Evolutionary conservation across 2,888 invertebrate genomes (phyloP).

Genomic region (Mimumesa dahlbomi): DNA sequence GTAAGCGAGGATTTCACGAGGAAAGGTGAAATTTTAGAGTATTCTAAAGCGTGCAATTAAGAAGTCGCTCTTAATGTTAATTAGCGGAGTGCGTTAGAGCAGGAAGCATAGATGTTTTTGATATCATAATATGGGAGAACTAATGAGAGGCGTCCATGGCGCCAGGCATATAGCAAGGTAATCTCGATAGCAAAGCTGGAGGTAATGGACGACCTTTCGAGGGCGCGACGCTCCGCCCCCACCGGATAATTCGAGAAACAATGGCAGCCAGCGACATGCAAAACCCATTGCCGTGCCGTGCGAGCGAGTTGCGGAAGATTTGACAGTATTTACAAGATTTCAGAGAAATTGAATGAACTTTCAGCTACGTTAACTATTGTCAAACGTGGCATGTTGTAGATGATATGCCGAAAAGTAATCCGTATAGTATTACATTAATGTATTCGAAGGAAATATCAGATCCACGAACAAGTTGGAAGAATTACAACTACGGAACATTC

Average conservation of each 20-base stretch:
- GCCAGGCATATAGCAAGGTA: slow-evolving; percentile 39
- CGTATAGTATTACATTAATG: too few species aligned
- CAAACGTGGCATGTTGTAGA: too few species aligned
- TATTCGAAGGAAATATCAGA: too few species aligned
- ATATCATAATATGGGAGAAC: slow-evolving; percentile 10
- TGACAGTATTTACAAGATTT: slow-evolving; percentile 88
- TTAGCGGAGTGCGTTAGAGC: neutral
- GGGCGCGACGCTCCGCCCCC: slow-evolving; percentile 79
- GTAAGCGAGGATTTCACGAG: too few species aligned
- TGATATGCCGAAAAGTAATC: too few species aligned
- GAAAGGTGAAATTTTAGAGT: too few species aligned
- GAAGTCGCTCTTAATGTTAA: neutral
- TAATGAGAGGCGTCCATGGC: slow-evolving; percentile 43
- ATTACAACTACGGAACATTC: too few species aligned
- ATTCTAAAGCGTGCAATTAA: neutral
- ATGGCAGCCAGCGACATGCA: slow-evolving; percentile 71
- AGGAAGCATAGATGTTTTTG: slow-evolving; percentile 1
- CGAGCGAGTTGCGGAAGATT: slow-evolving; percentile 19
- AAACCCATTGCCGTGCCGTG: slow-evolving; percentile 26
- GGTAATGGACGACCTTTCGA: slow-evolving; percentile 75
- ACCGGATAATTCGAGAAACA: slow-evolving; percentile 74
- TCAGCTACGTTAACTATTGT: too few species aligned
- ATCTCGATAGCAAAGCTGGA: slow-evolving; percentile 57
- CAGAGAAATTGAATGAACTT: slow-evolving; percentile 92
- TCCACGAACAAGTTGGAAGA: too few species aligned